phyloP scores from a whole-genome alignment of 2,888 invertebrate genomes.

The Andrena trimmerana region DNA sequence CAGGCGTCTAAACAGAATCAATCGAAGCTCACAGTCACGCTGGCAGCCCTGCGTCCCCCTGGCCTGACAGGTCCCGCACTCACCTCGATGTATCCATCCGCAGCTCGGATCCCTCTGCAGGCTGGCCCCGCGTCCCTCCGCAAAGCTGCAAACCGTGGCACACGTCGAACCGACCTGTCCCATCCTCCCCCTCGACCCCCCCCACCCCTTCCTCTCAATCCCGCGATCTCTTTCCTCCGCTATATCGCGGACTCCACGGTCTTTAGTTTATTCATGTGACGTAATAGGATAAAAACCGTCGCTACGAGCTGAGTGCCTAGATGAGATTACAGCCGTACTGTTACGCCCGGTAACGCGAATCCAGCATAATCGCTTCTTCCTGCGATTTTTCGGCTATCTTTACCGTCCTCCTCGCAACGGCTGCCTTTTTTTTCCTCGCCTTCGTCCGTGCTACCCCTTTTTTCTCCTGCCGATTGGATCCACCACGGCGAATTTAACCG shows the following conservation, averaged over 20 bases:
- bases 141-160: constrained; percentile 56
- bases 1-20: constrained; percentile 61
- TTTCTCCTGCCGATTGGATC: background rate
- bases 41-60: constrained; percentile 8
- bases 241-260: constrained; percentile 76
- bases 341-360: constrained; percentile 79
- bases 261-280: constrained; percentile 85
- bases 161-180: constrained; percentile 53
- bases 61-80: constrained; percentile 11
- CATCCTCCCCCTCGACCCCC: constrained; percentile 10
- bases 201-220: background rate
- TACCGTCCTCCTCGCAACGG: background rate
- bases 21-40: constrained; percentile 44
- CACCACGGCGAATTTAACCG: background rate
- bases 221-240: constrained; percentile 59
- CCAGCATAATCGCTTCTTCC: constrained; percentile 76
- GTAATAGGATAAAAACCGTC: constrained; percentile 85
- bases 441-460: background rate
- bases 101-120: constrained; percentile 41
- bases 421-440: background rate
- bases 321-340: constrained; percentile 84
- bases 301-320: constrained; percentile 82
- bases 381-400: constrained; percentile 63
- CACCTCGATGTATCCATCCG: constrained; percentile 27
- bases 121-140: constrained; percentile 35